Conservation (phyloP, 2,797 vertebrate genomes). For the Gallinago solitaria region DNA sequence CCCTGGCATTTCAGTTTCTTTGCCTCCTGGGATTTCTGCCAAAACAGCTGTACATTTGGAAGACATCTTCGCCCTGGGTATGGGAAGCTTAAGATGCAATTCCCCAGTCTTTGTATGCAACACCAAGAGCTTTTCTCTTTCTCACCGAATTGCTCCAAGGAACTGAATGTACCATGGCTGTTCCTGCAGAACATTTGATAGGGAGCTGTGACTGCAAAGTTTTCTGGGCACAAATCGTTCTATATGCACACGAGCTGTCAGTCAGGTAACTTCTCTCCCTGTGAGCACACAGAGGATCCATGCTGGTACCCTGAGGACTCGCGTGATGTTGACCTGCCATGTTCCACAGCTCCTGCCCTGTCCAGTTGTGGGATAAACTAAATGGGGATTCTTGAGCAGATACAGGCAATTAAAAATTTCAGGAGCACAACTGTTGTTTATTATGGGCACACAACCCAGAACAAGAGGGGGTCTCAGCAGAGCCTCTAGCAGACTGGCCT, state of each 20-base stretch:
- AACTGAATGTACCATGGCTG: accelerated
- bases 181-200: background rate
- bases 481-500: background rate
- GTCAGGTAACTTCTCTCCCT: accelerated
- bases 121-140: background rate
- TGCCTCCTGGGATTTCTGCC: background rate
- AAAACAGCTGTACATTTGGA: background rate
- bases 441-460: accelerated
- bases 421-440: background rate
- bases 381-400: background rate
- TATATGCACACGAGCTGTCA: accelerated
- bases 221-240: accelerated
- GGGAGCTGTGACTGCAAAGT: background rate
- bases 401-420: accelerated
- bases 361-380: accelerated
- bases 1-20: background rate
- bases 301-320: accelerated
- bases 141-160: background rate
- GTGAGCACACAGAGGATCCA: accelerated
- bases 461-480: background rate
- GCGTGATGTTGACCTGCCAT: accelerated
- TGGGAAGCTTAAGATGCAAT: background rate
- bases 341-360: background rate
- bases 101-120: background rate
- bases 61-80: background rate